Base-by-base conservation (phyloP, 2,113 vertebrate species). In the Eretmochelys imbricata region DNA sequence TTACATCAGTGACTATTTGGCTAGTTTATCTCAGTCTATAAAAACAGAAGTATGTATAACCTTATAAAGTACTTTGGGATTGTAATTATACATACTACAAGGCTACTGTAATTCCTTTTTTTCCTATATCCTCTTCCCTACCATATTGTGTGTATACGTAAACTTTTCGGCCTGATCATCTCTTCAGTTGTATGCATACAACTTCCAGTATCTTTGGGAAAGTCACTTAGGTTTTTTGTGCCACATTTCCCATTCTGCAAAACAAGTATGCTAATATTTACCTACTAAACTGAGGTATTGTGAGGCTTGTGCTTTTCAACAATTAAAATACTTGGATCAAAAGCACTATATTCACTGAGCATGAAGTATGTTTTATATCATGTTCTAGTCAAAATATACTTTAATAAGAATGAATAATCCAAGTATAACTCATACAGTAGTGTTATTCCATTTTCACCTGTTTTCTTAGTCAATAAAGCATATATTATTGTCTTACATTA, bases 1-100 rank as follows among this genome's bases (percentile, higher is more conserved):
- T 6, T 35, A 20, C 14, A 38, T 51, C 22, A 20, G 17, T 3
- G 22, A 5, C 0, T 48, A 72, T 59, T 1, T 1, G 51, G 7
- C 1, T 1, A 14, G 46, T 4, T 29, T 4, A 88, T 2, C 3
- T 8, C 27, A 3, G 3, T n/a, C 78, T 82, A 29, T 27, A 76
- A 76, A 80, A 87, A 25, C 0, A 82, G 5, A 16, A 13, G 27
- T 17, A 35, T 31, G 12, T 29, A 62, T 62, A 62, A 12, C 6
- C 59, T 17, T 62, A 31, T 62, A 31, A 46, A 53, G n/a, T 46
- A 25, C 51, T 53, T 87, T 50, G 35, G 0, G 25, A 62, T 14
- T 19, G 54, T 65, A 65, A 54, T 27, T 84, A 59, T n/a, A 42
- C 5, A 25, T 0, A n/a, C 31, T 65, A 35, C 14, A 65, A 35